phyloP scores from a whole-genome alignment of 2,888 invertebrate species.

The Cheilosia vernalis region DNA sequence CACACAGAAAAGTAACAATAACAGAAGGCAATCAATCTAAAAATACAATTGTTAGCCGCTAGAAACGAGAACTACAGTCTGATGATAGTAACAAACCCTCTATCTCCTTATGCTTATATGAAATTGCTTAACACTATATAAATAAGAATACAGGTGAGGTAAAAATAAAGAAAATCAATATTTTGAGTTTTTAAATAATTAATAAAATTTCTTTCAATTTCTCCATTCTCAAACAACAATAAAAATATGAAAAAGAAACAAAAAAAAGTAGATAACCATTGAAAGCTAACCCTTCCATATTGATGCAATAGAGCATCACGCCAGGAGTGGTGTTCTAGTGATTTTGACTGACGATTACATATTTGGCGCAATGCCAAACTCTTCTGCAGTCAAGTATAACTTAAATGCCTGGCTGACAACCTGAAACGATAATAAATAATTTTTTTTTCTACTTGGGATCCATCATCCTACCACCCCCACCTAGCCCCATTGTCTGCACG shows the following conservation, averaged over 20 bases:
- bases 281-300: slow-evolving; percentile 21
- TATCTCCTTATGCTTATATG: not conserved
- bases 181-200: slow-evolving; percentile 23
- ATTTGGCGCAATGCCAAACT: slow-evolving; percentile 61
- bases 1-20: not conserved
- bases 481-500: slow-evolving; percentile 48
- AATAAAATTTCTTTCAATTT: slow-evolving; percentile 11
- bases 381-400: slow-evolving; percentile 65
- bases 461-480: slow-evolving; percentile 15
- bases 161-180: slow-evolving; percentile 28
- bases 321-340: slow-evolving; percentile 10
- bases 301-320: slow-evolving; percentile 60
- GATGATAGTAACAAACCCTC: not conserved
- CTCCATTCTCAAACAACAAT: slow-evolving; percentile 14
- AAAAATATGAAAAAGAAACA: not conserved
- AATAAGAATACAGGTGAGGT: not conserved
- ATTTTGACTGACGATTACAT: slow-evolving; percentile 58
- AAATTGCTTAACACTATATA: not conserved
- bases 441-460: slow-evolving; percentile 19
- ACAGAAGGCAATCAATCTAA: slow-evolving; percentile 19
- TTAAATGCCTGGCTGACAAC: slow-evolving; percentile 66
- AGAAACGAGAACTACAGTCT: not conserved
- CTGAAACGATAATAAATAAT: slow-evolving; percentile 67
- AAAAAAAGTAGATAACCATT: not conserved
- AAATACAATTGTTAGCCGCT: slow-evolving; percentile 8